A percentile compares a stretch with the other conserved stretches of the same genome.
phyloP scores from a whole-genome alignment of 2,888 invertebrate species.

The Malthinus seriepunctatus region DNA sequence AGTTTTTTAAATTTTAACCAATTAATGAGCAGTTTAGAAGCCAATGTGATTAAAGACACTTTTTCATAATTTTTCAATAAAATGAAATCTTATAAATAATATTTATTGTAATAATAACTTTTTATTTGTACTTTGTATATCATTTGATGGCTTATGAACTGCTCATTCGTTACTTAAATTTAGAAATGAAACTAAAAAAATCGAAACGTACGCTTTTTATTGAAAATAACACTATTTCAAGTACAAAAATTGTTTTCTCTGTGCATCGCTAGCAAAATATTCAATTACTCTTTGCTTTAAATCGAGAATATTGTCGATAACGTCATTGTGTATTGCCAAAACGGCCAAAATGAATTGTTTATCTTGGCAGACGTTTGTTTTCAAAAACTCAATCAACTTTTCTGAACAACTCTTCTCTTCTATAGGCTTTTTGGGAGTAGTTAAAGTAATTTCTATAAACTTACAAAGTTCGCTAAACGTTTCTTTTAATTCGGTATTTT shows the following conservation, averaged over 20 bases:
- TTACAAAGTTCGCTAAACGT: slow-evolving; percentile 2
- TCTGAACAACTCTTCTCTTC: not conserved
- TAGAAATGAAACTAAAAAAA: no score
- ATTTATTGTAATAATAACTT: no score
- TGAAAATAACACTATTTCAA: no score
- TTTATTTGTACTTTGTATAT: no score
- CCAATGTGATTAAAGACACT: no score
- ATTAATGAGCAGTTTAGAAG: not conserved
- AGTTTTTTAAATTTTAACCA: slow-evolving; percentile 14
- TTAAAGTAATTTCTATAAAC: not conserved
- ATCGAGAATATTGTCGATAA: not conserved
- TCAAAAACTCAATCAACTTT: not conserved
- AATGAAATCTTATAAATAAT: no score
- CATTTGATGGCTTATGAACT: no score
- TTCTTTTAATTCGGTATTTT: not conserved
- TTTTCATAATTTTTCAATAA: no score
- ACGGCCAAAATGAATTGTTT: not conserved
- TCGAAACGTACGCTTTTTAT: no score
- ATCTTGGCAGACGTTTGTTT: not conserved
- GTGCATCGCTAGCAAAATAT: not conserved
- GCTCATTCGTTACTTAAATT: no score
- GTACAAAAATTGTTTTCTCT: not conserved
- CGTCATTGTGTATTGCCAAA: not conserved
- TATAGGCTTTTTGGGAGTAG: not conserved
- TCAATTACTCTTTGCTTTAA: not conserved